These are phyloP conservation scores for Tor tambroides DNA, from an alignment of 2,113 vertebrate species.

Conservation along the genomic window DNA sequence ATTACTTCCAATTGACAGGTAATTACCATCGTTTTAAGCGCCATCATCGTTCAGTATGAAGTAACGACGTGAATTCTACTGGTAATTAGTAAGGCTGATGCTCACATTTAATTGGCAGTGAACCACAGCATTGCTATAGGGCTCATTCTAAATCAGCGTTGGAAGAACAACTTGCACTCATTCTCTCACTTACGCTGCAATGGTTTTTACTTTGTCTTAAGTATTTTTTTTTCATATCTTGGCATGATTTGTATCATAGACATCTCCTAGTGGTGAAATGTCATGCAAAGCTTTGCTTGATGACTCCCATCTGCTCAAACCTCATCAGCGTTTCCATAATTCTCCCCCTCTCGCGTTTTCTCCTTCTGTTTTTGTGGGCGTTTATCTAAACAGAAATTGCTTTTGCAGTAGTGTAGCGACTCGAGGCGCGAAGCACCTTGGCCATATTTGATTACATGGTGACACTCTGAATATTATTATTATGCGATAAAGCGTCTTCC, in stretches of 20 bases:
- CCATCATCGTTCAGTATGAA: constrained; percentile 66
- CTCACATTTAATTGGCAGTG: constrained; percentile 54
- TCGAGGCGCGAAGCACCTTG: not conserved
- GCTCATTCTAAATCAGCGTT: constrained; percentile 17
- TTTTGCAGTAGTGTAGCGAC: not conserved
- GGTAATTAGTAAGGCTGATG: constrained; percentile 69
- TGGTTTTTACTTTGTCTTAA: constrained; percentile 19
- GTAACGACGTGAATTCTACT: constrained; percentile 66
- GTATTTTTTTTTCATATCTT: constrained; percentile 53
- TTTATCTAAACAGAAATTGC: constrained; percentile 12
- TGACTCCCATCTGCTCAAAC: constrained; percentile 68
- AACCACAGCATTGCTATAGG: constrained; percentile 19
- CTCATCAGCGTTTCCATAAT: constrained; percentile 18
- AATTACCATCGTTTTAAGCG: constrained; percentile 69
- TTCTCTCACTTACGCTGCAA: not conserved
- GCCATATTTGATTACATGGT: constrained; percentile 1
- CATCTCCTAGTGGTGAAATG: constrained; percentile 60
- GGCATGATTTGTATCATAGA: constrained; percentile 43
- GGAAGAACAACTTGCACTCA: not conserved
- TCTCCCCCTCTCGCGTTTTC: not conserved
- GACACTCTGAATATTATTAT: not conserved
- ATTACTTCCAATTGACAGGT: constrained; percentile 68
- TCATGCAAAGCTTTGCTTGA: constrained; percentile 65
- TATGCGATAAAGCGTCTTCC: not conserved
- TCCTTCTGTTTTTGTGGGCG: not conserved